Percentiles rank a stretch among this genome's conserved stretches.
Evolutionary conservation across 2,888 invertebrate genomes (phyloP).

Genomic region (Phortica okadai): DNA sequence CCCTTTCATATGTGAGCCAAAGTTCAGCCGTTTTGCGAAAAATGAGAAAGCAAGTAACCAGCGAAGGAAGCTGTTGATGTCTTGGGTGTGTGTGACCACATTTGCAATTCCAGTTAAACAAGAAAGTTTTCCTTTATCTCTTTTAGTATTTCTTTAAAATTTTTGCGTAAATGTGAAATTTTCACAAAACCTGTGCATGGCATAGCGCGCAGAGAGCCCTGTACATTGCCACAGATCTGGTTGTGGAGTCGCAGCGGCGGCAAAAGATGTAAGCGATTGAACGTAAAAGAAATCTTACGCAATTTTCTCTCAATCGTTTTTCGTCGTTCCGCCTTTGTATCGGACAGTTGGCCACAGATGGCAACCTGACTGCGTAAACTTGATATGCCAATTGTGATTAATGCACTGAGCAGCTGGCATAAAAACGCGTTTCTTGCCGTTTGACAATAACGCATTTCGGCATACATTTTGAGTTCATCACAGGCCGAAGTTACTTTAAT

Average conservation of each 20-base stretch:
- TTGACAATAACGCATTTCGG: slow-evolving; percentile 58
- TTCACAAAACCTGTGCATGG: slow-evolving; percentile 53
- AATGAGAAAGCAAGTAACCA: too few relatives aligned
- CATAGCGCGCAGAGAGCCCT: slow-evolving; percentile 27
- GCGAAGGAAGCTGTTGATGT: too few relatives aligned
- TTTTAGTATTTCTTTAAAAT: slow-evolving; percentile 44
- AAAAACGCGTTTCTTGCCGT: slow-evolving; percentile 52
- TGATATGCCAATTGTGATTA: slow-evolving; percentile 59
- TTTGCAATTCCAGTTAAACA: slow-evolving; percentile 60
- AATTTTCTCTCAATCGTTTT: neutral
- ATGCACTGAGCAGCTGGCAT: slow-evolving; percentile 44
- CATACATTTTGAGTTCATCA: slow-evolving; percentile 37
- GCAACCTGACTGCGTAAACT: slow-evolving; percentile 41
- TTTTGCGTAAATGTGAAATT: slow-evolving; percentile 66
- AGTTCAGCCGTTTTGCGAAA: too few relatives aligned
- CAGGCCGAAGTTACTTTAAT: too few relatives aligned
- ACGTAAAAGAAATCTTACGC: neutral
- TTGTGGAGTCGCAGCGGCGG: neutral
- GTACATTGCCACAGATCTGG: slow-evolving; percentile 19
- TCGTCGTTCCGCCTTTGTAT: slow-evolving; percentile 27
- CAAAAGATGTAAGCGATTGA: slow-evolving; percentile 13
- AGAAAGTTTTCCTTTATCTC: slow-evolving; percentile 60
- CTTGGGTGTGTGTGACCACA: neutral
- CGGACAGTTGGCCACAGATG: neutral
- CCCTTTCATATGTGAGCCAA: too few relatives aligned